A percentile compares a stretch with the other conserved stretches of the same genome.
Evolutionary conservation across 2,113 vertebrate genomes (phyloP).

Genomic region (Anoplopoma fimbria): DNA sequence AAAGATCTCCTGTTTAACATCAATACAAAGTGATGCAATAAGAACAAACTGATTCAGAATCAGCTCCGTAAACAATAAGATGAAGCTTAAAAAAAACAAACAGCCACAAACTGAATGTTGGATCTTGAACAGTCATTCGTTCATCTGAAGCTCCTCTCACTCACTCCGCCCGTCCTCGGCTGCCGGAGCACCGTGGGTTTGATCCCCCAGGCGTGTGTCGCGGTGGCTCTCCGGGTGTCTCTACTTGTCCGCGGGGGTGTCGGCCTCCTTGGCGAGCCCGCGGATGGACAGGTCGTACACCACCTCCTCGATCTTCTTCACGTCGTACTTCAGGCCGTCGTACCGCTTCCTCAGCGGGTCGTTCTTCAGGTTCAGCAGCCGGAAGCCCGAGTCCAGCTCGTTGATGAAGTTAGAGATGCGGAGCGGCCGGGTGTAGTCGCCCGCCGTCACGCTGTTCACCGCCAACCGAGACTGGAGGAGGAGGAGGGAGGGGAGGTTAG

Average conservation of each 20-base stretch:
- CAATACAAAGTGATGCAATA: neutral
- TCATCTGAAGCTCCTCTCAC: too few relatives aligned
- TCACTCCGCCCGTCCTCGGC: conserved; percentile 21
- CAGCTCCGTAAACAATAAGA: conserved; percentile 14
- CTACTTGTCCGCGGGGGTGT: conserved; percentile 84
- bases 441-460: conserved; percentile 97
- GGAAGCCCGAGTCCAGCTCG: conserved; percentile 96
- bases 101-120: conserved; percentile 20
- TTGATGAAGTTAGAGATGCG: conserved; percentile 98
- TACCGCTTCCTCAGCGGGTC: conserved; percentile 98
- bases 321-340: conserved; percentile 97
- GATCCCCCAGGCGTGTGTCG: too few relatives aligned
- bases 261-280: conserved; percentile 90
- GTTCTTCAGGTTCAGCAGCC: conserved; percentile 97
- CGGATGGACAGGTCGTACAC: conserved; percentile 98
- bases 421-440: conserved; percentile 93
- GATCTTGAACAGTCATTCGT: neutral
- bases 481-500: too few relatives aligned
- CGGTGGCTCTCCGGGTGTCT: conserved; percentile 36
- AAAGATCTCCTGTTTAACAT: conserved; percentile 20
- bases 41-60: conserved; percentile 15
- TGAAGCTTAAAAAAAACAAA: conserved; percentile 24
- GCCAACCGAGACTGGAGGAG: conserved; percentile 94
- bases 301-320: conserved; percentile 99
- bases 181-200: conserved; percentile 55